Evolutionary conservation across 2,797 vertebrate genomes (phyloP).

Genomic region (Chaetophractus vellerosus): DNA sequence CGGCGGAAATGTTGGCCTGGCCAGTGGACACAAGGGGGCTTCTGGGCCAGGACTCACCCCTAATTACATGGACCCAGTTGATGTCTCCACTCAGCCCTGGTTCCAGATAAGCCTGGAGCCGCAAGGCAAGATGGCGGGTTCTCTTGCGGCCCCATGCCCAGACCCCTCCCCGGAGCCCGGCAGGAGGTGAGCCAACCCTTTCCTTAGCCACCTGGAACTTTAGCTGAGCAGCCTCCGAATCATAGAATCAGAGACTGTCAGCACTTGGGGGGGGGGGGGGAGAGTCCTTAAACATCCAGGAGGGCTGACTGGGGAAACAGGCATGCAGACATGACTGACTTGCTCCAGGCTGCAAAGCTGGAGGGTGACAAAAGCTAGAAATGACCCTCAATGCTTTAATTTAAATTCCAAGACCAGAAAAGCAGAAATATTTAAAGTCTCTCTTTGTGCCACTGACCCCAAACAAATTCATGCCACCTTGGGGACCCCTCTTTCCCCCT

Average conservation of each 20-base stretch:
- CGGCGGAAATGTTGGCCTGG: background rate
- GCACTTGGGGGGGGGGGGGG: background rate
- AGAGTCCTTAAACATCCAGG: background rate
- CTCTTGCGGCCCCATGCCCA: background rate
- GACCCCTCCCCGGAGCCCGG: background rate
- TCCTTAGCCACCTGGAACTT: background rate
- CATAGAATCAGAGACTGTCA: too few relatives aligned
- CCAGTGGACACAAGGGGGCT: background rate
- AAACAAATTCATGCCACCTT: background rate
- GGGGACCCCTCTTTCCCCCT: background rate
- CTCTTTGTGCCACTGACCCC: background rate
- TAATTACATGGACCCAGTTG: accelerated
- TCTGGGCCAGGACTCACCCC: background rate
- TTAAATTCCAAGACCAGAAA: background rate
- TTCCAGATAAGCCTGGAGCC: accelerated
- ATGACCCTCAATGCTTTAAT: background rate
- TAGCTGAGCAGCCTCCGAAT: background rate
- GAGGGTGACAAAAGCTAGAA: background rate
- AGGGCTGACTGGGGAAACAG: background rate
- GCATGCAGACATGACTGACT: background rate
- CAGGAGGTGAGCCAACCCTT: background rate
- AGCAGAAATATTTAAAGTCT: background rate
- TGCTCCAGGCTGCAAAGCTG: background rate
- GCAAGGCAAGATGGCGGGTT: background rate
- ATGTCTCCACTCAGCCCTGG: background rate